Conservation (phyloP, 2,113 vertebrate species). For the Dunckerocampus dactyliophorus region DNA sequence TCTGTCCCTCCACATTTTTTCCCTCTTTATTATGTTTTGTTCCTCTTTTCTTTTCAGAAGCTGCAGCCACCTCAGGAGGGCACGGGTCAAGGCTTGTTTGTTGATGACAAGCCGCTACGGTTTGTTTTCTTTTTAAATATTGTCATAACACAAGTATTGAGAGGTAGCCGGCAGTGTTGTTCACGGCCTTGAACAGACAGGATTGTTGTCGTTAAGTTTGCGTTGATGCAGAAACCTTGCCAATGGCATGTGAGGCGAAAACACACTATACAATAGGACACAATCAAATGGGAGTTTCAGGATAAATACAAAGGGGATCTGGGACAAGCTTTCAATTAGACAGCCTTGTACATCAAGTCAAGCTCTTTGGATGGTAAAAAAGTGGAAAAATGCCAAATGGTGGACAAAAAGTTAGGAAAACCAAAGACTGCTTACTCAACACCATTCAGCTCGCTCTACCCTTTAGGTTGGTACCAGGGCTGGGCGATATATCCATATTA, state of each 20-base stretch:
- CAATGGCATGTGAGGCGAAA: background rate
- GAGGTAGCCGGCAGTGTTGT: background rate
- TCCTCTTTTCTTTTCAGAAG: background rate
- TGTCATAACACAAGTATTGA: background rate
- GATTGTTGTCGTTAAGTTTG: background rate
- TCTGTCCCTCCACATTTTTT: background rate
- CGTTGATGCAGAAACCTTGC: background rate
- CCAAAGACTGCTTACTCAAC: no score
- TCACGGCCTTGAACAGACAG: background rate
- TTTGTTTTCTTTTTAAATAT: background rate
- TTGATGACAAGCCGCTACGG: background rate
- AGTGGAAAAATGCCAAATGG: no score
- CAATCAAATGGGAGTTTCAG: background rate
- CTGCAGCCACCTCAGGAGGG: slow-evolving; percentile 1
- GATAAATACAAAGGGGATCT: no score
- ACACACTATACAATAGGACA: background rate
- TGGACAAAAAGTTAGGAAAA: no score
- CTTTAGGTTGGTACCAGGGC: no score
- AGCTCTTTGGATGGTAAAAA: no score
- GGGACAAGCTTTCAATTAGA: no score
- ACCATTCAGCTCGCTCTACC: no score
- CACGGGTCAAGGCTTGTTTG: slow-evolving; percentile 16
- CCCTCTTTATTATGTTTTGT: background rate
- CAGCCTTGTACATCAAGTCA: no score
- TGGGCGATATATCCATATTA: no score